Conservation (phyloP, 2,797 vertebrate genomes). For the Momotus momota region DNA sequence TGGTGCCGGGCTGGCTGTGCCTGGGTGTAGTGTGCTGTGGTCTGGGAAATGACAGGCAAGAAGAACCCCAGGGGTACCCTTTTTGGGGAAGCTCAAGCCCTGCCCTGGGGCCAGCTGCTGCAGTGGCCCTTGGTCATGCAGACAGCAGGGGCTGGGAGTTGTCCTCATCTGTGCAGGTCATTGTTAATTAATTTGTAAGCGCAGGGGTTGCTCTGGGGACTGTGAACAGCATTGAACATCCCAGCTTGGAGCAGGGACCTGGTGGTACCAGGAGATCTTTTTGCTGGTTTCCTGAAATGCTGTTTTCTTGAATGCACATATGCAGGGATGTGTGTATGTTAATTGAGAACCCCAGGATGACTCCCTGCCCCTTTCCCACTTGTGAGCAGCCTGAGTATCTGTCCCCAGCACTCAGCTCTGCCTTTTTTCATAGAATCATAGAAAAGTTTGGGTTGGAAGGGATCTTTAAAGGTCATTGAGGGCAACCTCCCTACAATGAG, state of each 20-base stretch:
- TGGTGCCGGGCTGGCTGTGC: background rate
- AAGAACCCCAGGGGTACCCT: fast-evolving
- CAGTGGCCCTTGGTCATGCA: background rate
- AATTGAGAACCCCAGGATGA: fast-evolving
- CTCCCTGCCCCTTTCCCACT: background rate
- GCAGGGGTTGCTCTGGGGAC: background rate
- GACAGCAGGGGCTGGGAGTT: background rate
- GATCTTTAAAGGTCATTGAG: background rate
- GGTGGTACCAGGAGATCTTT: background rate
- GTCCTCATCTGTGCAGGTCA: background rate
- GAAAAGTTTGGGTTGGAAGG: background rate
- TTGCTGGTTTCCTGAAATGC: background rate
- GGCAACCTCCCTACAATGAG: background rate
- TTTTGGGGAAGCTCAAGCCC: background rate
- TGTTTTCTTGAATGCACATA: fast-evolving
- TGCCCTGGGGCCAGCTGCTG: background rate
- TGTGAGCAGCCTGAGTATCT: background rate
- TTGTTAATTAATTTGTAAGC: background rate
- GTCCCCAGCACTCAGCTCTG: background rate
- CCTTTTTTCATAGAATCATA: background rate
- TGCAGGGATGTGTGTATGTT: background rate
- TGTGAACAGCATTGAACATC: background rate
- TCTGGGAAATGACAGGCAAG: background rate
- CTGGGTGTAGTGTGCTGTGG: fast-evolving
- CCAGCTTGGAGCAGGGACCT: background rate